phyloP scores from a whole-genome alignment of 2,888 invertebrate genomes.

The Notodonta ziczac region DNA sequence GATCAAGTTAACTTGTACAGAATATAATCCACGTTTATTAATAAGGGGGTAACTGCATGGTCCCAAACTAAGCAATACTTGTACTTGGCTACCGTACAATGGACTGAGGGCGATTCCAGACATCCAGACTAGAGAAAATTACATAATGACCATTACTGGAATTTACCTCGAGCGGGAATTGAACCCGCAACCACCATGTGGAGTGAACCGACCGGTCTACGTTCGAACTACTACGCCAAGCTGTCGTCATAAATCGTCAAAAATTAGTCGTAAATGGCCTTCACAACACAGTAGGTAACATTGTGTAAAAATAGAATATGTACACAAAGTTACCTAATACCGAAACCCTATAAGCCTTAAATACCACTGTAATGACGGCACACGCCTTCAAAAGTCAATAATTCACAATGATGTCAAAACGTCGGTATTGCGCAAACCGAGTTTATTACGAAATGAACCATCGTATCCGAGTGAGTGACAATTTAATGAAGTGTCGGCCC shows the following conservation, averaged over 20 bases:
- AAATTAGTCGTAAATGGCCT: neutral
- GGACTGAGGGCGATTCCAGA: too few relatives aligned
- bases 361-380: conserved; percentile 28
- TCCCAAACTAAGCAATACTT: too few relatives aligned
- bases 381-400: conserved; percentile 50
- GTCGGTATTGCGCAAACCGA: conserved; percentile 49
- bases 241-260: neutral
- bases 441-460: conserved; percentile 59
- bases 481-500: conserved; percentile 77
- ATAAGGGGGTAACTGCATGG: too few relatives aligned
- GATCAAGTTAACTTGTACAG: too few relatives aligned
- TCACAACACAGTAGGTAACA: neutral
- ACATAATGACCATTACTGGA: too few relatives aligned
- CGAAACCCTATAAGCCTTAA: conserved; percentile 24
- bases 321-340: conserved; percentile 13
- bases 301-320: conserved; percentile 16
- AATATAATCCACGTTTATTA: too few relatives aligned
- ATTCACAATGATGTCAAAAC: conserved; percentile 52
- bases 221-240: too few relatives aligned
- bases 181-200: too few relatives aligned
- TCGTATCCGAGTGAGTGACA: conserved; percentile 68
- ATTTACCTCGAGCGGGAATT: too few relatives aligned
- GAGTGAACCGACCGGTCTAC: too few relatives aligned
- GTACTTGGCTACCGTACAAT: too few relatives aligned
- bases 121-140: too few relatives aligned